Evolutionary conservation across 2,113 vertebrate species (phyloP).

Genomic region (Desmodus rotundus): DNA sequence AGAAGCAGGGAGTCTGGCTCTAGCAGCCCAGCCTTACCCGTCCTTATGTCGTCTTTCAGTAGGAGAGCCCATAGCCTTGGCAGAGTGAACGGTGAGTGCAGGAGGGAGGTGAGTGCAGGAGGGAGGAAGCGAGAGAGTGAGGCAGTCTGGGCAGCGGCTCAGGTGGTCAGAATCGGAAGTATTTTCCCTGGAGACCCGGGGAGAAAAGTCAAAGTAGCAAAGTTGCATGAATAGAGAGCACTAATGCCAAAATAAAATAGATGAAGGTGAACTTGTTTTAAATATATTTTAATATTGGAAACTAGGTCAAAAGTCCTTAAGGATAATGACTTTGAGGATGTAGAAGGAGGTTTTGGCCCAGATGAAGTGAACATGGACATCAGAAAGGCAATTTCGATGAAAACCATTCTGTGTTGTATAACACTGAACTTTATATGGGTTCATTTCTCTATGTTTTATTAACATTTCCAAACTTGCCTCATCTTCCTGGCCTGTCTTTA

Average conservation of each 20-base stretch:
- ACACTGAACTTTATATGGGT: not conserved
- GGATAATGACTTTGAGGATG: not conserved
- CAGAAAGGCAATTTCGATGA: not conserved
- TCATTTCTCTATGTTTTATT: not conserved
- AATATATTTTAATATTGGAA: not conserved
- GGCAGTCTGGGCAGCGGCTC: not conserved
- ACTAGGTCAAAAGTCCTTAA: not conserved
- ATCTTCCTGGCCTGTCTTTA: not conserved
- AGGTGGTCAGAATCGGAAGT: not conserved
- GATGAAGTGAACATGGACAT: not conserved
- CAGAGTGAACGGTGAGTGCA: not conserved
- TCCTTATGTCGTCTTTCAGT: accelerated
- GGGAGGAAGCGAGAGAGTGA: not conserved
- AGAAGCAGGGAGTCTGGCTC: not conserved
- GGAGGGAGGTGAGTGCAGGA: no score
- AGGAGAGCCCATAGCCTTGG: not conserved
- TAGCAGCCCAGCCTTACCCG: accelerated
- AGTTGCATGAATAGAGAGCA: not conserved
- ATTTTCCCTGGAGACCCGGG: not conserved
- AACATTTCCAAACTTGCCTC: not conserved
- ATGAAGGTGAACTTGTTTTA: not conserved
- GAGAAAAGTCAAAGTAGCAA: not conserved
- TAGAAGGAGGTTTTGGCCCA: not conserved
- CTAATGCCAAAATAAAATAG: not conserved
- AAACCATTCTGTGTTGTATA: not conserved